Evolutionary conservation across 2,888 invertebrate genomes (phyloP), one percentile per base, ranked within the genome.

Genomic region (Acrocera orbiculus): DNA sequence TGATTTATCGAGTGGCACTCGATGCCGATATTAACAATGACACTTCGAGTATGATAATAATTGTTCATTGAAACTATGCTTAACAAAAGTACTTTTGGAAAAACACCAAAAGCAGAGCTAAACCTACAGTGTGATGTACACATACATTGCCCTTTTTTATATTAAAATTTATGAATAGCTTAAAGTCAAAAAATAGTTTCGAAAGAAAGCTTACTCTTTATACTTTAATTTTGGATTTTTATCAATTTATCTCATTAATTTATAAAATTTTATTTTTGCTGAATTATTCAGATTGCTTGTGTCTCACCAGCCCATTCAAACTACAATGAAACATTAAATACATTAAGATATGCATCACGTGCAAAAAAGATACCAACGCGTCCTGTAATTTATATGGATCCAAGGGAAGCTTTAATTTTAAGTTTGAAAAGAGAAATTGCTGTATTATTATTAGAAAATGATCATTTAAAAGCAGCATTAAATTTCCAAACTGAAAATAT

Each of bases 321-420:
- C 54, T 64, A 78, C 30, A 74, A 73, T 22, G 93, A 93, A 59
- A 87, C 89, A 0, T 56, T 90, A 38, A 93, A 89, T 58, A 93
- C 93, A 0, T 65, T 93, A 13, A 68, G 93, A 14, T 93, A 93
- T 62, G 92, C 92, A 0, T 78, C 87, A 0, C 64, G 92, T 44
- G 89, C 92, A 1, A 92, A 90, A 63, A 80, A 79, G 53, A 93
- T 93, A 42, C 76, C 81, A 47, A 85, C 87, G 1, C 90, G 89
- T 52, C 93, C 93, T 0, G 76, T 90, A 13, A 78, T 93, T 16
- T 79, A 89, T 58, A 90, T 93, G 87, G 92, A 93, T 54, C 89
- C 92, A 0, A 66, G 90, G 41, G 93, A 93, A 54, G 85, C 89
- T 4, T 62, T 92, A 10, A 92, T 93, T 40, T 54, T 92, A 26